Evolutionary conservation across 2,113 vertebrate genomes (phyloP).

Genomic region (Rana temporaria): DNA sequence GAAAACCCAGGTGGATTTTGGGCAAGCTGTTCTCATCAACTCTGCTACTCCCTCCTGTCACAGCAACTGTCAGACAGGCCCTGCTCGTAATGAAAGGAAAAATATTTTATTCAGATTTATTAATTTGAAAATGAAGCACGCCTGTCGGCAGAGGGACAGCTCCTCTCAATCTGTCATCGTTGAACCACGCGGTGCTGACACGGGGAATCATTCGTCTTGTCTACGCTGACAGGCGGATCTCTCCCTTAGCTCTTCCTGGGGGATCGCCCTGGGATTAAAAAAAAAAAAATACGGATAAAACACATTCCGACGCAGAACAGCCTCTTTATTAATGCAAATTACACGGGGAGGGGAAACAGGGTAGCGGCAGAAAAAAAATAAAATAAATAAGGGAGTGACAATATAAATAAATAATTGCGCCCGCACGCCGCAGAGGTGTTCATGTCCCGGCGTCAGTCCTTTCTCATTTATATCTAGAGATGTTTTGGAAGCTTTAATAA

Average conservation of each 20-base stretch:
- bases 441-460: constrained; percentile 85
- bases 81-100: constrained; percentile 98
- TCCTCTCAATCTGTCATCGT: constrained; percentile 98
- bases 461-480: constrained; percentile 83
- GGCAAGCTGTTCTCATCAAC: constrained; percentile 96
- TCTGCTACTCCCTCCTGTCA: constrained; percentile 88
- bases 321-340: constrained; percentile 99
- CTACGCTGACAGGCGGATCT: constrained; percentile 97
- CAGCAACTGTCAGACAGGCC: constrained; percentile 92
- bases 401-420: constrained; percentile 62
- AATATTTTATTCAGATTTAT: constrained; percentile 99
- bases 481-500: constrained; percentile 88
- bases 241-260: constrained; percentile 91
- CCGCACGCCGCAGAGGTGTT: constrained; percentile 79
- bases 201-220: constrained; percentile 98
- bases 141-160: constrained; percentile 98
- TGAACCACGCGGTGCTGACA: constrained; percentile 95
- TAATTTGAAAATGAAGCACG: constrained; percentile 99
- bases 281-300: constrained; percentile 86
- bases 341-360: constrained; percentile 82
- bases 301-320: constrained; percentile 98
- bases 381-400: constrained; percentile 51
- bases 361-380: constrained; percentile 62
- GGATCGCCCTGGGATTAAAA: constrained; percentile 95
- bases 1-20: constrained; percentile 93